Evolutionary conservation across 2,888 invertebrate genomes (phyloP).

Genomic region (Pachydiplax longipennis): DNA sequence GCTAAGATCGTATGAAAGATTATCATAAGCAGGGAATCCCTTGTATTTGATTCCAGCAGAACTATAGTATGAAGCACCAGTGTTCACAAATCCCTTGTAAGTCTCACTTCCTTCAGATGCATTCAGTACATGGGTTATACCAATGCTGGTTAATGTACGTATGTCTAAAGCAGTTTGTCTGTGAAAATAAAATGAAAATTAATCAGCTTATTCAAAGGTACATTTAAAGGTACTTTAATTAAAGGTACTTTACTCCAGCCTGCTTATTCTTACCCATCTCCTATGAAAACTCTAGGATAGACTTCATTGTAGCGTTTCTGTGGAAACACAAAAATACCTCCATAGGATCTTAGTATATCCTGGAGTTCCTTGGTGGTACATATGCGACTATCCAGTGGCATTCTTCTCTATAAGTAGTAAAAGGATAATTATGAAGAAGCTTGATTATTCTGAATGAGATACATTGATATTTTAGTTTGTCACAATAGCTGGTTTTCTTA

Average conservation of each 20-base stretch:
- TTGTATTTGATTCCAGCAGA: conserved; percentile 57
- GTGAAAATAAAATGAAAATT: conserved; percentile 2
- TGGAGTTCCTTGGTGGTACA: no score
- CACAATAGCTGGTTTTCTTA: no score
- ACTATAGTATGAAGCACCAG: conserved; percentile 56
- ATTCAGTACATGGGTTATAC: conserved; percentile 62
- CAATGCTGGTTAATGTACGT: conserved; percentile 55
- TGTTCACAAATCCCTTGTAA: conserved; percentile 56
- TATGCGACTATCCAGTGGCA: no score
- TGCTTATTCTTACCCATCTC: conserved; percentile 58
- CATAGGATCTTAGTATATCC: no score
- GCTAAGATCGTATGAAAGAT: conserved; percentile 58
- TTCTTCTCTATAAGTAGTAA: no score
- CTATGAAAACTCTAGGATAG: conserved; percentile 59
- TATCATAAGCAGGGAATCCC: conserved; percentile 61
- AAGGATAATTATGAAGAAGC: no score
- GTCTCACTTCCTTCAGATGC: conserved; percentile 56
- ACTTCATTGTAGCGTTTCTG: conserved; percentile 59
- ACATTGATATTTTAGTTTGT: no score
- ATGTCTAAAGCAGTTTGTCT: conserved; percentile 60
- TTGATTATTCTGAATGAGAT: no score
- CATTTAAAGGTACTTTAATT: no score
- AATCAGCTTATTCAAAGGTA: no score
- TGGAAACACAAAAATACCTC: not conserved
- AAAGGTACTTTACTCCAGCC: no score